Evolutionary conservation across 2,113 vertebrate genomes (phyloP), one percentile per base, ranked within the genome.

Genomic region (Shinisaurus crocodilurus): DNA sequence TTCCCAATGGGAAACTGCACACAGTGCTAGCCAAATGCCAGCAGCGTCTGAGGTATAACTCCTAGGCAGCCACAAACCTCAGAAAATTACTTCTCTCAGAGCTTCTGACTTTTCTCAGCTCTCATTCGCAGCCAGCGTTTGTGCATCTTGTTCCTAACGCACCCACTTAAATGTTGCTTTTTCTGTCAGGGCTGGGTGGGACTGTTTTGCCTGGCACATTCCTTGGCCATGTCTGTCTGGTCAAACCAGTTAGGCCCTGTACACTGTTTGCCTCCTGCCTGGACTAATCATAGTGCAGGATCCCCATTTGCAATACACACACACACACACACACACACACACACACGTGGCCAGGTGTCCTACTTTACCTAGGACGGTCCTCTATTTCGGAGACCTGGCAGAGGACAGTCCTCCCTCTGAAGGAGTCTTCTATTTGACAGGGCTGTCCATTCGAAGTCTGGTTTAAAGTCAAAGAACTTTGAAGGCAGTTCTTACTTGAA

Each of bases 181-280:
- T 89, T 86, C 75, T 86, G 83, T 48, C 83, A 90, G 45, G 27
- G 27, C 74, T 86, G 89, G 83, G 83, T 57, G 89, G 83, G 75
- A 80, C n/a, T 90, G 63, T 90, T 90, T 90, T 90, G 43, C 83
- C 75, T 80, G 89, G 89, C 83, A 57, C 89, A 90, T 90, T 70
- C 86, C 45, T 88, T 60, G 29, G 82, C 74, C 74, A 57, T 20
- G 82, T 85, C 81, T 54, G 67, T 69, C 90, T 75, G 29, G 90
- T 88, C 81, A n/a, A 84, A 91, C 90, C 74, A 84, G 90, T 91
- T 88, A 60, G 86, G 29, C 63, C 48, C 45, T 23, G 89, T 15
- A 43, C 63, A 43, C 63, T 70, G 75, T 80, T 90, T 86, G 75
- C 83, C 27, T 90, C 63, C 45, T 86, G 83, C 63, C 45, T 86